Base-by-base conservation (phyloP, 1,140 invertebrate genomes). In the Pseudomyrmex gracilis region DNA sequence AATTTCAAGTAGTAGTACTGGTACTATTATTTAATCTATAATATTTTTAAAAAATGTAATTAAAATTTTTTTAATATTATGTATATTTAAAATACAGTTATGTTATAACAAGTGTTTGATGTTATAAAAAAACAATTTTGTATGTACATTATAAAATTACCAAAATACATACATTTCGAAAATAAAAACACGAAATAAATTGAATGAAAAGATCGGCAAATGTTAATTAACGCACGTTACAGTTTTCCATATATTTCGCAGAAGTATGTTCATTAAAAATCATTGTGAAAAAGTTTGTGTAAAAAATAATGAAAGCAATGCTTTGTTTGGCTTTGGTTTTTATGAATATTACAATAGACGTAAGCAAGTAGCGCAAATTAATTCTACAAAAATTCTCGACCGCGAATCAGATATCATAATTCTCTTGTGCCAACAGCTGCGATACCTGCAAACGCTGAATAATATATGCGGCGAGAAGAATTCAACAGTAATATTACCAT, bases 381-480 rank as follows among this genome's bases (percentile, higher is more conserved):
- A 53, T n/a, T n/a, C n/a, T n/a, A 82, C n/a, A 61, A 43, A 55
- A 51, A 61, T 80, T 5, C 55, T 71, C 17, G 24, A 2, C 22
- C 3, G 22, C 45, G 53, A 45, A 12, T 49, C 12, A 9, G 10
- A 24, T 45, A 15, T 22, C 22, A 55, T 82, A 82, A 82, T 82
- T 82, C 63, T 78, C 85, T 90, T 86, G 73, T 90, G 91, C 45
- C 12, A 15, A 13, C 96, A 99, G 95, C 60, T 92, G 34, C 83
- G 90, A n/a, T 90, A 92, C 63, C 71, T 90, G 43, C 89, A 91
- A 74, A 99, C 98, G 1, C 94, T 99, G 74, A 99, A 97, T 94
- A 97, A 97, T 24, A 98, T 99, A 93, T 98, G 98, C 47, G 98
- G 98, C 1, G 98, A 99, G 95, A 99, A 99, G 95, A 99, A 99